A percentile compares a stretch with the other conserved stretches of the same genome.
Conservation (phyloP, 1,140 invertebrate species). For the Drosophila nigrodunni region DNA sequence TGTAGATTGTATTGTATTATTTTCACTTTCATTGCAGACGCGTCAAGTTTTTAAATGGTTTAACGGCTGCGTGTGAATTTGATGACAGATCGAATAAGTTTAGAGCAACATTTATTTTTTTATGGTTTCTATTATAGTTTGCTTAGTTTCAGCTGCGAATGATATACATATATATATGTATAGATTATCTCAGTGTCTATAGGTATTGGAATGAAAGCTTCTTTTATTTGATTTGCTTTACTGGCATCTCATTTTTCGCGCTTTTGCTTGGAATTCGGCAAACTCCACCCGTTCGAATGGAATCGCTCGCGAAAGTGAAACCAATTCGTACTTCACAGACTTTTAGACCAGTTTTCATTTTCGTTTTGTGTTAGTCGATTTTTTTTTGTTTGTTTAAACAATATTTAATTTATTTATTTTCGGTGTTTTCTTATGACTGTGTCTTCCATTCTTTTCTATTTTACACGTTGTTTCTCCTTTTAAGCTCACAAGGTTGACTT, state of each 20-base stretch:
- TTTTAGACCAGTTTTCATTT: constrained; percentile 50
- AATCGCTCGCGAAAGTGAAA: constrained; percentile 56
- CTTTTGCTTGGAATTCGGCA: background rate
- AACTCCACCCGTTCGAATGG: constrained; percentile 7
- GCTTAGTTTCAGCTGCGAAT: background rate
- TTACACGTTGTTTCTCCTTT: too few relatives aligned
- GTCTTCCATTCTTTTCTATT: background rate
- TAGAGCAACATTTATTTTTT: background rate
- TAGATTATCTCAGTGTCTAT: background rate
- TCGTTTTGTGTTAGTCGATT: constrained; percentile 3
- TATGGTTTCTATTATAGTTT: background rate
- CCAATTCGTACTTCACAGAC: constrained; percentile 28
- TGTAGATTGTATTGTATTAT: constrained; percentile 6
- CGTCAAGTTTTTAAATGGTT: constrained; percentile 61
- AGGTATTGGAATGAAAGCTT: constrained; percentile 10
- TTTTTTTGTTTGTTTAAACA: constrained; percentile 5
- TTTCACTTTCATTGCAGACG: constrained; percentile 75
- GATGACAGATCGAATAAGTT: constrained; percentile 14
- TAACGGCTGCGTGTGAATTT: constrained; percentile 75
- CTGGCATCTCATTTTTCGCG: background rate
- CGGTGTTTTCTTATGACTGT: background rate
- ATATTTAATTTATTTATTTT: background rate
- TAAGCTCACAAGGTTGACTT: too few relatives aligned
- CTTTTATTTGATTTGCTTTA: constrained; percentile 13
- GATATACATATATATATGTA: constrained; percentile 5